Evolutionary conservation across 2,113 vertebrate species (phyloP).

Genomic region (Phycodurus eques): DNA sequence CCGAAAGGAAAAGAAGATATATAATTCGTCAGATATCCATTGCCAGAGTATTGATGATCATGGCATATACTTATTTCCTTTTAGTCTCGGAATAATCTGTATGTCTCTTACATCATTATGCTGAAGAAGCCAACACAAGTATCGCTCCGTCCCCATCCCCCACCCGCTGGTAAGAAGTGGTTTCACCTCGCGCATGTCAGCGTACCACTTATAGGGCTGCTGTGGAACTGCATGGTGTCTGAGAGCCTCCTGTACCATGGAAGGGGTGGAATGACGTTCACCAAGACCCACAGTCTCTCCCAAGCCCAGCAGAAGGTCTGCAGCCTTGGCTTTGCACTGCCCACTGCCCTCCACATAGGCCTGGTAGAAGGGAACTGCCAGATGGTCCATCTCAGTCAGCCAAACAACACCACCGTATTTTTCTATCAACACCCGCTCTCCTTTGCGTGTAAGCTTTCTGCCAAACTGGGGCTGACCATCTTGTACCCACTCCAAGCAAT

Average conservation of each 20-base stretch:
- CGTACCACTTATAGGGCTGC: conserved; percentile 77
- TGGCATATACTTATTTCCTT: conserved; percentile 74
- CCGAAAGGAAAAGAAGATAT: too few relatives aligned
- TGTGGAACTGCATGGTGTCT: conserved; percentile 71
- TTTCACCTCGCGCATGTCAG: conserved; percentile 67
- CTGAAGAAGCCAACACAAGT: conserved; percentile 76
- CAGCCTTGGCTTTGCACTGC: conserved; percentile 72
- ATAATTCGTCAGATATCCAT: not conserved
- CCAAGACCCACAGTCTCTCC: conserved; percentile 79
- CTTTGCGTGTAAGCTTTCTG: conserved; percentile 76
- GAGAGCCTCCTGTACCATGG: conserved; percentile 71
- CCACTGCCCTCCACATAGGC: conserved; percentile 70
- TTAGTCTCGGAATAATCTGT: conserved; percentile 77
- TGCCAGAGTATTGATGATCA: conserved; percentile 33
- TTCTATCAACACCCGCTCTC: conserved; percentile 70
- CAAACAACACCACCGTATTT: conserved; percentile 73
- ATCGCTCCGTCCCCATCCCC: conserved; percentile 79
- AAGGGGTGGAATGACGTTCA: conserved; percentile 71
- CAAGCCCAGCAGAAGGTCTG: conserved; percentile 75
- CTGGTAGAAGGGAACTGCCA: conserved; percentile 78
- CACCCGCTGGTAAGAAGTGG: conserved; percentile 76
- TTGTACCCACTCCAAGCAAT: conserved; percentile 75
- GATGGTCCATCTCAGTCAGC: conserved; percentile 79
- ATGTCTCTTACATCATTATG: conserved; percentile 75
- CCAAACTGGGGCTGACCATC: conserved; percentile 73